Evolutionary conservation across 2,113 vertebrate genomes (phyloP).

Genomic region (Serilophus lunatus): DNA sequence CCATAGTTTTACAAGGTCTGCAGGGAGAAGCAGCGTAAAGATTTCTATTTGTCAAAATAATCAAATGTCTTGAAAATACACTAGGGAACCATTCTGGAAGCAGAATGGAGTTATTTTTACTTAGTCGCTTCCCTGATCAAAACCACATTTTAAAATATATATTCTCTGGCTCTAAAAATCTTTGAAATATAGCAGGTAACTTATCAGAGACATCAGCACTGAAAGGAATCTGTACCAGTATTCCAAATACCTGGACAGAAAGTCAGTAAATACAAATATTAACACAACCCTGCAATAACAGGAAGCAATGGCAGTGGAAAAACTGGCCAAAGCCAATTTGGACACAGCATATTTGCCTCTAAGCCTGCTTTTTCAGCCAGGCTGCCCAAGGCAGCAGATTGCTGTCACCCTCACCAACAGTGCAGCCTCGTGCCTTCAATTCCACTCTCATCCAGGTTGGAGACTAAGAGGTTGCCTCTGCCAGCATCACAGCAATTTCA

Average conservation of each 20-base stretch:
- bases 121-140: not conserved
- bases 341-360: not conserved
- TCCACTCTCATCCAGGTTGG: not conserved
- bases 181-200: not conserved
- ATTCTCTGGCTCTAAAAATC: not conserved
- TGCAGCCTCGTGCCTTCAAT: rapidly evolving
- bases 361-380: not conserved
- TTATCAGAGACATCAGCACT: not conserved
- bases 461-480: not conserved
- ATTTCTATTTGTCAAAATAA: slow-evolving; percentile 43
- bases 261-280: not conserved
- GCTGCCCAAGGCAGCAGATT: not conserved
- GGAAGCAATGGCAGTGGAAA: not conserved
- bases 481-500: not conserved
- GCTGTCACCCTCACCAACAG: not conserved
- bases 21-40: not conserved
- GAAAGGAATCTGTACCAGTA: not conserved
- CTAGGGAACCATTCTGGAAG: not conserved
- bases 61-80: slow-evolving; percentile 1
- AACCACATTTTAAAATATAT: not conserved
- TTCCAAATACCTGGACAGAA: not conserved
- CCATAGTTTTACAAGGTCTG: slow-evolving; percentile 1
- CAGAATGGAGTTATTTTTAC: slow-evolving; percentile 15
- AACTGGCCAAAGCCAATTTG: not conserved
- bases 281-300: not conserved